These are phyloP conservation scores for Trichopoda pennipes DNA, from an alignment of 2,888 invertebrate species.

Conservation along the genomic window DNA sequence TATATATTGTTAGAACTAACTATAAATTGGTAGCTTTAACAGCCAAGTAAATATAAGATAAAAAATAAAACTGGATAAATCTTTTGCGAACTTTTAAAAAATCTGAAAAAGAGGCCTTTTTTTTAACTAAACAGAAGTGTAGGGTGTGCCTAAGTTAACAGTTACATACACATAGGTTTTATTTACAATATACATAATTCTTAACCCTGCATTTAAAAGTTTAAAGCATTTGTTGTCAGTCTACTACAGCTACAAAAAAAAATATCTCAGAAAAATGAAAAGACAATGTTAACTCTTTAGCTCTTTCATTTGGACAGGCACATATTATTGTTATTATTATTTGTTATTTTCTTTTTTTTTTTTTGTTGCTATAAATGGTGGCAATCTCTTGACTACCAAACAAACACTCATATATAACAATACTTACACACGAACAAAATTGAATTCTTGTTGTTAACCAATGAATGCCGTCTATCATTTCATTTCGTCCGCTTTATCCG, in stretches of 20 bases:
- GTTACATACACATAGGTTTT: neutral
- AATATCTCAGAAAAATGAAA: neutral
- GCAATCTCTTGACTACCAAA: slow-evolving; percentile 48
- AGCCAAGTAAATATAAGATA: no score
- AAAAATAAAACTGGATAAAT: no score
- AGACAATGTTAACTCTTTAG: neutral
- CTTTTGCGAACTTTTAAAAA: no score
- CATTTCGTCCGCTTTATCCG: slow-evolving; percentile 49
- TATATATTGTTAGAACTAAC: no score
- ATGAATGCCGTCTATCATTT: slow-evolving; percentile 65
- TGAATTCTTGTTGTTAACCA: slow-evolving; percentile 59
- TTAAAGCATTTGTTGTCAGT: slow-evolving; percentile 13
- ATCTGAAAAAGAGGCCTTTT: no score
- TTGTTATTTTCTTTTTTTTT: no score
- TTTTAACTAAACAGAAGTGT: no score
- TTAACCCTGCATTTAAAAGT: slow-evolving; percentile 12
- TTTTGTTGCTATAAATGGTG: slow-evolving; percentile 34
- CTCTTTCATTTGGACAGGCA: slow-evolving; percentile 16
- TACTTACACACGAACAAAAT: slow-evolving; percentile 12
- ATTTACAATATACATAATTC: slow-evolving; percentile 3
- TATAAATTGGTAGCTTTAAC: no score
- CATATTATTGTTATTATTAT: no score
- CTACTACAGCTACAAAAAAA: neutral
- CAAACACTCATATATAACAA: neutral
- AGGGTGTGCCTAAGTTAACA: neutral